Evolutionary conservation across 2,888 invertebrate genomes (phyloP), one percentile per base, ranked within the genome.

Genomic region (Noctua pronuba): DNA sequence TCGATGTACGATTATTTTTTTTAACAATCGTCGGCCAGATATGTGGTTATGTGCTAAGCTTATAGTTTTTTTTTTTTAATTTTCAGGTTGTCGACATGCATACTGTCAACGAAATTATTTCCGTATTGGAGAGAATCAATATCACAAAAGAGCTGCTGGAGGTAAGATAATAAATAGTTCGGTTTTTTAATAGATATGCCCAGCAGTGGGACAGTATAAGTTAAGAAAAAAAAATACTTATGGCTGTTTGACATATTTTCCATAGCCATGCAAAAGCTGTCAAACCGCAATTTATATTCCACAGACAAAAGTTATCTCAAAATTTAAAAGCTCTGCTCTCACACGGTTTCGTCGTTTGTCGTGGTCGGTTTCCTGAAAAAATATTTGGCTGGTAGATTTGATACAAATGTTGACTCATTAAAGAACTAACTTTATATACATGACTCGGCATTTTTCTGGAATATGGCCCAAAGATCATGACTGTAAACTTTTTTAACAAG

Each of bases 11-110:
- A 21, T 60, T 60, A 31, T 60, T 31, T n/a, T 13, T 18, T 18
- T 18, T 8, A 18, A 2, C 18, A 3, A 31, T 31, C 3, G 16
- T 60, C 60, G 31, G 18, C 31, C 10, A 1, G 10, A 2, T 64
- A 13, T 38, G 13, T 35, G 24, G 24, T 38, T 38, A 38, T 41
- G 38, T 41, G 8, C 16, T 65, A 65, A 16, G 65, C 65, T 68
- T 52, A 77, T 31, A 31, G 49, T 41, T 49, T 49, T 31, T 11
- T 31, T 6, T 55, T 31, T 62, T 31, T 72, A 65, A 28, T 38
- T 97, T 97, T 80, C 96, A 99, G 99, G 99, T 99, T 97, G 98
- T 99, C 97, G 98, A 99, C 97, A 98, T 99, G 98, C 98, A 98
- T 95, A 97, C 98, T 94, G 99, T 99, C 97, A 97, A 98, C 97